phyloP scores from a whole-genome alignment of 2,888 invertebrate genomes.

The Philaethria dido region DNA sequence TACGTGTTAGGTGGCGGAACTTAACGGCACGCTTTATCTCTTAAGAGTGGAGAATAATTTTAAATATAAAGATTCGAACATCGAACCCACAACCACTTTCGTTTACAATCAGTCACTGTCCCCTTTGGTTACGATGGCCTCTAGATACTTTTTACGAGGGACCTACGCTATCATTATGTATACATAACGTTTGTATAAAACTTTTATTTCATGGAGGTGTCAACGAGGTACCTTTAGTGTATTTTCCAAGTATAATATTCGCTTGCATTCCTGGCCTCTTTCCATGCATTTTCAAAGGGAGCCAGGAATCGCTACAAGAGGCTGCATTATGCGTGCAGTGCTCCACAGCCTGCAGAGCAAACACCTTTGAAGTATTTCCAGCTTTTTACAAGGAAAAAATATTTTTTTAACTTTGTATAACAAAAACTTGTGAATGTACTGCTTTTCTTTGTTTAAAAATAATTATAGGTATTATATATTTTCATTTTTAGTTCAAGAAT shows the following conservation, averaged over 20 bases:
- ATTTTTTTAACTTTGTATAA: slow-evolving; percentile 1
- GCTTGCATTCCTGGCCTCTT: slow-evolving; percentile 18
- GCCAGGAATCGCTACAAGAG: slow-evolving; percentile 21
- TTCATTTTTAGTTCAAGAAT: too few relatives aligned
- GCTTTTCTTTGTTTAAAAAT: not conserved
- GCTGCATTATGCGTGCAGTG: slow-evolving; percentile 27
- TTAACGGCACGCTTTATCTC: too few relatives aligned
- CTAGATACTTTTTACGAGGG: too few relatives aligned
- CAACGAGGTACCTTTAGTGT: not conserved
- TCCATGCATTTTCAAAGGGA: slow-evolving; percentile 21
- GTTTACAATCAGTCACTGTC: too few relatives aligned
- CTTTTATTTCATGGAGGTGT: not conserved
- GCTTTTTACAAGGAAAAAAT: not conserved
- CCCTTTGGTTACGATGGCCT: too few relatives aligned
- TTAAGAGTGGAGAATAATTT: too few relatives aligned
- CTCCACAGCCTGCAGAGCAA: slow-evolving; percentile 18
- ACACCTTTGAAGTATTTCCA: slow-evolving; percentile 24
- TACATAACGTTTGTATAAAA: not conserved
- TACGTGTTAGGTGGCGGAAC: too few relatives aligned
- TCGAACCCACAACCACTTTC: too few relatives aligned
- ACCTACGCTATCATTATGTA: too few relatives aligned
- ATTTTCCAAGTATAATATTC: slow-evolving; percentile 17
- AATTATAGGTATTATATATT: too few relatives aligned
- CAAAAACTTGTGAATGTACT: not conserved
- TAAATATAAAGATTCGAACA: too few relatives aligned